phyloP scores from a whole-genome alignment of 2,113 vertebrate species.

The Parus major region DNA sequence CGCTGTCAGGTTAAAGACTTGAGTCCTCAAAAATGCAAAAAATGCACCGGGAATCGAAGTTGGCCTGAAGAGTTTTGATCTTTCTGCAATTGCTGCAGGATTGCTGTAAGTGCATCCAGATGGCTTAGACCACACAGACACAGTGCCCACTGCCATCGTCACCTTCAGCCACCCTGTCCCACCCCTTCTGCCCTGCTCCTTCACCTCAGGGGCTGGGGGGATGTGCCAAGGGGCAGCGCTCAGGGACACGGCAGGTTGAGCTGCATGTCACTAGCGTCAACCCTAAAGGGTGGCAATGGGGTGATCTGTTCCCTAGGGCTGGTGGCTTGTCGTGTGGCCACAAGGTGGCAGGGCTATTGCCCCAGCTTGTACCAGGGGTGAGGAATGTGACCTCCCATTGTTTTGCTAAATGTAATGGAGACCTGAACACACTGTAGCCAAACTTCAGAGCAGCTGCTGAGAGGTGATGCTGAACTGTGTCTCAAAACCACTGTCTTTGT shows the following conservation, averaged over 20 bases:
- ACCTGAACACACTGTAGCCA: neutral
- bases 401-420: accelerated
- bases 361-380: neutral
- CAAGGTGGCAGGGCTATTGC: accelerated
- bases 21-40: slow-evolving; percentile 79
- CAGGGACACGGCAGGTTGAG: accelerated
- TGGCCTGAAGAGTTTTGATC: slow-evolving; percentile 77
- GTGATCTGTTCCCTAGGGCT: neutral
- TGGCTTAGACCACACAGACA: slow-evolving; percentile 81
- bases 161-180: neutral
- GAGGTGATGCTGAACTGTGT: neutral
- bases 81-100: slow-evolving; percentile 77
- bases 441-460: neutral
- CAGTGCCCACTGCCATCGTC: neutral
- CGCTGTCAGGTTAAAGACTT: slow-evolving; percentile 47
- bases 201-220: neutral
- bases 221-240: neutral
- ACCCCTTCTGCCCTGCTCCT: accelerated
- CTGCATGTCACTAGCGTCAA: neutral
- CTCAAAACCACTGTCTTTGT: accelerated
- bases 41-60: slow-evolving; percentile 81
- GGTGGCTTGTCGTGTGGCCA: neutral
- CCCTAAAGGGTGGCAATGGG: neutral
- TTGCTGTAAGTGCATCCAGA: slow-evolving; percentile 83
- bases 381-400: neutral